A percentile compares a stretch with the other conserved stretches of the same genome.
These are phyloP conservation scores for Rotaria magnacalcarata DNA, from an alignment of 2,888 invertebrate genomes.

Conservation along the genomic window DNA sequence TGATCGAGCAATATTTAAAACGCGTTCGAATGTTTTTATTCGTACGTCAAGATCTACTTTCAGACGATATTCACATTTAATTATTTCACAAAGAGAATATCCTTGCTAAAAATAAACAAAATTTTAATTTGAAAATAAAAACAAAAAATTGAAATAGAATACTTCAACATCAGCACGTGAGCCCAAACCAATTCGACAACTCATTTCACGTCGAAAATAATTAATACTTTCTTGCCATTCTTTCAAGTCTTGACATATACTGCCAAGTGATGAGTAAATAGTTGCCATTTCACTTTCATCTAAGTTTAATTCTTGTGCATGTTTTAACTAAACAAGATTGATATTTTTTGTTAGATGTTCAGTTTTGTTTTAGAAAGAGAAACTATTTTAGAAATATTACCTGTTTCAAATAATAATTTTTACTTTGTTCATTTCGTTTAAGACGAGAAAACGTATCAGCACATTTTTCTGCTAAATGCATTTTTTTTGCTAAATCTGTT, in stretches of 20 bases:
- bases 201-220: constrained; percentile 34
- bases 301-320: constrained; percentile 24
- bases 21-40: constrained; percentile 1
- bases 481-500: neutral
- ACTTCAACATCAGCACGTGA: constrained; percentile 15
- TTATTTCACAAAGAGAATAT: constrained; percentile 21
- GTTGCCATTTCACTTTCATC: constrained; percentile 19
- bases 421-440: neutral
- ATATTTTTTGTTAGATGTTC: neutral
- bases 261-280: constrained; percentile 12
- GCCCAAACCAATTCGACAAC: constrained; percentile 12
- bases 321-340: constrained; percentile 4
- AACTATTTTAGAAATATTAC: neutral
- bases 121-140: neutral
- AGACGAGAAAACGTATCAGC: constrained; percentile 6
- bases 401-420: constrained; percentile 27
- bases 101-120: neutral
- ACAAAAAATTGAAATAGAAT: neutral
- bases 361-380: too few relatives aligned
- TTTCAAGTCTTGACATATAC: neutral
- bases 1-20: neutral
- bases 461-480: constrained; percentile 21
- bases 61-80: constrained; percentile 34
- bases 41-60: neutral
- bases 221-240: constrained; percentile 25